Percentiles rank a stretch among this genome's conserved stretches.
phyloP scores from a whole-genome alignment of 1,140 invertebrate species.

The Macrobrachium nipponense region DNA sequence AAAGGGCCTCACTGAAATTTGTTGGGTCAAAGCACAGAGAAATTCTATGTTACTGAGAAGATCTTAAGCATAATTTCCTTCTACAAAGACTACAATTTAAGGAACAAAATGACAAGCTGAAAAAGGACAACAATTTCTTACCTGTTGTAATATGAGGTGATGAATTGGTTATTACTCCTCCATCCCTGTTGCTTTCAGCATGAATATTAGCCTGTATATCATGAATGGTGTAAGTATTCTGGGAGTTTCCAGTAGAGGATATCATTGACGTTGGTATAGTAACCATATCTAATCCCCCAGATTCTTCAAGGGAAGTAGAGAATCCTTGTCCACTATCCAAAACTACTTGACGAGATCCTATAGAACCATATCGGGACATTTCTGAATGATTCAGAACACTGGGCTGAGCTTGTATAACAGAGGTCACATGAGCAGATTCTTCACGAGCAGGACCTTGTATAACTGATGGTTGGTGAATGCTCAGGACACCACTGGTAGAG shows the following conservation, averaged over 20 bases:
- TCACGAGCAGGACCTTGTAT: constrained; percentile 50
- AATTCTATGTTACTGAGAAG: too few species aligned
- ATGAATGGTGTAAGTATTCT: too few species aligned
- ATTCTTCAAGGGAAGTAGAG: constrained; percentile 26
- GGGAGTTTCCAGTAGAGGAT: too few species aligned
- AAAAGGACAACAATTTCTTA: too few species aligned
- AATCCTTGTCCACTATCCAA: constrained; percentile 38
- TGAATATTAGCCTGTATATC: too few species aligned
- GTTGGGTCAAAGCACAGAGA: too few species aligned
- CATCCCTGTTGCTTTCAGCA: too few species aligned
- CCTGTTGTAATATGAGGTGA: too few species aligned
- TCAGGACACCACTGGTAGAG: constrained; percentile 23
- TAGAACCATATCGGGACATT: constrained; percentile 16
- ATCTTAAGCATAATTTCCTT: too few species aligned
- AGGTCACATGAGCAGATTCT: constrained; percentile 44
- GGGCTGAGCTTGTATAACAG: constrained; percentile 50
- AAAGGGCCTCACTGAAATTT: too few species aligned
- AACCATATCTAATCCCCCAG: constrained; percentile 49
- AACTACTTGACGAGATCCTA: constrained; percentile 29
- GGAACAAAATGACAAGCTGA: too few species aligned
- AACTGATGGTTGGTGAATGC: constrained; percentile 50
- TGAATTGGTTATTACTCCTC: background rate
- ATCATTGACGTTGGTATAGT: constrained; percentile 40
- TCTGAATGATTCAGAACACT: constrained; percentile 33
- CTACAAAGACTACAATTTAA: too few species aligned